Conservation (phyloP, 1,140 invertebrate species). For the Drosophila erecta region DNA sequence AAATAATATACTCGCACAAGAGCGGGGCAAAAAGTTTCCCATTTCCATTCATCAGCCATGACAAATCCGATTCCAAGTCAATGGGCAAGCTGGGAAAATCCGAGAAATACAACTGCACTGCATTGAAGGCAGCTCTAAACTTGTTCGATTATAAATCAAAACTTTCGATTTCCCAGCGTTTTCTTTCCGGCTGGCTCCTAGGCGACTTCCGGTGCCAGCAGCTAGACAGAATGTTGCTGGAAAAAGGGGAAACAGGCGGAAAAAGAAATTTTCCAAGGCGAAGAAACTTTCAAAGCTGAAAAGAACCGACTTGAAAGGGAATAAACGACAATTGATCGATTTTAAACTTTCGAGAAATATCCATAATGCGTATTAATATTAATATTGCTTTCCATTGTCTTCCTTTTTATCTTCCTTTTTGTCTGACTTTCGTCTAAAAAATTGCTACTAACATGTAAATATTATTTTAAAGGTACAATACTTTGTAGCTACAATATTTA, state of each 20-base stretch:
- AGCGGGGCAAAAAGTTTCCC: constrained; percentile 19
- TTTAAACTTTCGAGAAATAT: constrained; percentile 40
- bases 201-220: constrained; percentile 55
- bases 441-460: constrained; percentile 29
- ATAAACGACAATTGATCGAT: constrained; percentile 74
- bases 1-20: constrained; percentile 13
- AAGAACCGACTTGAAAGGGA: constrained; percentile 45
- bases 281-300: constrained; percentile 53
- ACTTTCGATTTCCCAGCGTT: constrained; percentile 64
- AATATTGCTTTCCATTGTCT: constrained; percentile 20
- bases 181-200: constrained; percentile 41
- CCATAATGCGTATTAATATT: constrained; percentile 65
- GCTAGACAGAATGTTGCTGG: constrained; percentile 56
- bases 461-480: constrained; percentile 3
- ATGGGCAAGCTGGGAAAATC: constrained; percentile 6
- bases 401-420: constrained; percentile 8
- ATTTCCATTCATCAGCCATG: constrained; percentile 27
- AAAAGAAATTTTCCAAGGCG: constrained; percentile 19
- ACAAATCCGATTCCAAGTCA: constrained; percentile 18
- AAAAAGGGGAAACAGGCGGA: constrained; percentile 1
- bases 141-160: constrained; percentile 75
- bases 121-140: constrained; percentile 63
- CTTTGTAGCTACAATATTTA: constrained; percentile 31
- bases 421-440: constrained; percentile 26
- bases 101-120: constrained; percentile 35